Percentiles rank a stretch among this genome's conserved stretches.
Evolutionary conservation across 1,140 invertebrate genomes (phyloP).

Genomic region (Drosophila tsacasi): DNA sequence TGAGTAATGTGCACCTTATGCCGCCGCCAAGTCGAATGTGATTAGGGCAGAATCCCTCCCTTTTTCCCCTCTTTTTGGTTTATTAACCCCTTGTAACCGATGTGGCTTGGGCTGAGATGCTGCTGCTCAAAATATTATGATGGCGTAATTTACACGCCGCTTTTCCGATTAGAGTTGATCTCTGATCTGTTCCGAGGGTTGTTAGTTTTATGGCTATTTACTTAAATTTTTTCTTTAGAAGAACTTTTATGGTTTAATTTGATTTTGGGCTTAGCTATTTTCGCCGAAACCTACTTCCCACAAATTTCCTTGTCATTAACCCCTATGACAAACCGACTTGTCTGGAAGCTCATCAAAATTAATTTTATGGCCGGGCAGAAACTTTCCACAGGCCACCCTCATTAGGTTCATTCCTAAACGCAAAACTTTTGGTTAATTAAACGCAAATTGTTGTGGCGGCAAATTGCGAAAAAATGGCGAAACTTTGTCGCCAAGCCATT

Average conservation of each 20-base stretch:
- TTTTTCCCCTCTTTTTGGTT: slow-evolving; percentile 48
- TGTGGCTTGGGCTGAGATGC: slow-evolving; percentile 26
- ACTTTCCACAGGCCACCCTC: slow-evolving; percentile 59
- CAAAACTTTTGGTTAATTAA: slow-evolving; percentile 81
- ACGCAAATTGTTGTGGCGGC: slow-evolving; percentile 82
- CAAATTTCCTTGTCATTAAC: slow-evolving; percentile 20
- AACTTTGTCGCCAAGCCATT: slow-evolving; percentile 79
- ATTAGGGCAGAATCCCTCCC: slow-evolving; percentile 47
- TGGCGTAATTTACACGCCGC: slow-evolving; percentile 83
- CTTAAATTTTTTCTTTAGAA: slow-evolving; percentile 13
- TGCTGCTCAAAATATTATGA: slow-evolving; percentile 79
- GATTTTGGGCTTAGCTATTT: slow-evolving; percentile 49
- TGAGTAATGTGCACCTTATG: slow-evolving; percentile 85
- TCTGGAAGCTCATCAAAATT: slow-evolving; percentile 76
- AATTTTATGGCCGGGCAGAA: slow-evolving; percentile 80
- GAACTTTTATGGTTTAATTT: slow-evolving; percentile 68
- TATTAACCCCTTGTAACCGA: slow-evolving; percentile 78
- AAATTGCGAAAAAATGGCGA: slow-evolving; percentile 82
- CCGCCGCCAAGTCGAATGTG: slow-evolving; percentile 76
- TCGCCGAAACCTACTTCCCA: slow-evolving; percentile 19
- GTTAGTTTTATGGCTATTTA: slow-evolving; percentile 31
- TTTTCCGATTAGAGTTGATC: slow-evolving; percentile 77
- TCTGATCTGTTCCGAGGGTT: slow-evolving; percentile 45
- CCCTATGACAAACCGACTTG: slow-evolving; percentile 26
- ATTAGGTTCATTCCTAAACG: slow-evolving; percentile 69